Percentiles rank a stretch among this genome's conserved stretches.
Evolutionary conservation across 2,888 invertebrate genomes (phyloP).

Genomic region (Acanthosoma haemorrhoidale): DNA sequence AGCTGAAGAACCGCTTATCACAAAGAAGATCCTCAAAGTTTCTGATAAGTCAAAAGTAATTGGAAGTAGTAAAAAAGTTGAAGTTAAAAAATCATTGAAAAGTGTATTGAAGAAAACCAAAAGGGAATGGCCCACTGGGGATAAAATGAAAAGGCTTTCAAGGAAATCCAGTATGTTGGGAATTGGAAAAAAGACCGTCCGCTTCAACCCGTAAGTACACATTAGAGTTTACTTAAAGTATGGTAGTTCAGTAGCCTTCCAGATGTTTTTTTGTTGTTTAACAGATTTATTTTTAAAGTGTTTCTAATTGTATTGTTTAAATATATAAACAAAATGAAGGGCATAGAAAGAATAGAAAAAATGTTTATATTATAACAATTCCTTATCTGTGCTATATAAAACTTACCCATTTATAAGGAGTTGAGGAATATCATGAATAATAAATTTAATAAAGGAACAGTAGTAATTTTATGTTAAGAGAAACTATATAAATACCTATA

Average conservation of each 20-base stretch:
- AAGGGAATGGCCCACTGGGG: too few relatives aligned
- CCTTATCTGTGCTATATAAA: background rate
- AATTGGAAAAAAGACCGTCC: background rate
- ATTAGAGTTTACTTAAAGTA: too few relatives aligned
- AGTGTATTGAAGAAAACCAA: background rate
- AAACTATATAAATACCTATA: too few relatives aligned
- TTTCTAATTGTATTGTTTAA: background rate
- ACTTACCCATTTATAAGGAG: too few relatives aligned
- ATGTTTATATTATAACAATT: background rate
- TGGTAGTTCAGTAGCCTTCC: too few relatives aligned
- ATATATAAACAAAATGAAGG: background rate
- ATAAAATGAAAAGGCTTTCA: background rate
- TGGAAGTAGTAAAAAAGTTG: background rate
- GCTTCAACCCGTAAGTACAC: background rate
- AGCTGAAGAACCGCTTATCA: too few relatives aligned
- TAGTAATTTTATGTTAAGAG: too few relatives aligned
- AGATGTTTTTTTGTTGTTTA: too few relatives aligned
- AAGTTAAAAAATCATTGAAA: background rate
- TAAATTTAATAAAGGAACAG: too few relatives aligned
- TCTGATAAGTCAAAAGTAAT: background rate
- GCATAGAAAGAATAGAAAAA: background rate
- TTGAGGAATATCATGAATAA: too few relatives aligned
- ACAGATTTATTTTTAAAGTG: too few relatives aligned
- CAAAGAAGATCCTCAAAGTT: background rate
- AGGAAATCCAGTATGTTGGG: background rate